Percentiles rank a stretch among this genome's conserved stretches.
These are phyloP conservation scores for Neosilurus hyrtlii DNA, from an alignment of 2,797 vertebrate species.

Conservation along the genomic window DNA sequence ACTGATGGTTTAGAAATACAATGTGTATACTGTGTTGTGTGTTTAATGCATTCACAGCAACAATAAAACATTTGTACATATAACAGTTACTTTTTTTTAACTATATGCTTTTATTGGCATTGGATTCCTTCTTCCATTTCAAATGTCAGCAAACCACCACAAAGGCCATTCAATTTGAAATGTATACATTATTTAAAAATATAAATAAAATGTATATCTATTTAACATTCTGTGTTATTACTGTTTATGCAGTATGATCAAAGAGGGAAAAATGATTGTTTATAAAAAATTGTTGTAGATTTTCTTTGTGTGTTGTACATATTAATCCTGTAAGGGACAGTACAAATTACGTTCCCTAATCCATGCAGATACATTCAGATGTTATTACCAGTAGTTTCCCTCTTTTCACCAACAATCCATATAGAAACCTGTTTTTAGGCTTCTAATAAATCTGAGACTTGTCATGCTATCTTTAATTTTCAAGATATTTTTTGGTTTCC, in stretches of 20 bases:
- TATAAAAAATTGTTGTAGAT: neutral
- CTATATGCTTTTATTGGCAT: constrained; percentile 5
- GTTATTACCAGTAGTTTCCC: neutral
- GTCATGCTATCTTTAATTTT: neutral
- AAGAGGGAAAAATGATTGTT: neutral
- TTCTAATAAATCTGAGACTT: neutral
- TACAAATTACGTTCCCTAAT: constrained; percentile 18
- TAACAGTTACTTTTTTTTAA: no score
- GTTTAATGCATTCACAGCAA: neutral
- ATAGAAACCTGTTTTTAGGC: neutral
- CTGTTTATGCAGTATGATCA: neutral
- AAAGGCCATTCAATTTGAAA: constrained; percentile 58
- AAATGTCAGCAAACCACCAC: constrained; percentile 61
- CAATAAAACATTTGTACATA: neutral
- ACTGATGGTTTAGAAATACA: constrained; percentile 15
- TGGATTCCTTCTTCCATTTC: constrained; percentile 45
- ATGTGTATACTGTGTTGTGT: neutral
- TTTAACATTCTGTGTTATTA: constrained; percentile 49
- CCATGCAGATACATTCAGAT: neutral
- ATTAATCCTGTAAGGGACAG: constrained; percentile 24
- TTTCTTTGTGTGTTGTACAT: neutral
- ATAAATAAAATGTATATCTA: constrained; percentile 71
- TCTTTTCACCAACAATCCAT: neutral
- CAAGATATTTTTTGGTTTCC: constrained; percentile 4
- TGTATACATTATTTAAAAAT: constrained; percentile 68